Evolutionary conservation across 2,888 invertebrate species (phyloP).

Genomic region (Zygogramma bicolorata): DNA sequence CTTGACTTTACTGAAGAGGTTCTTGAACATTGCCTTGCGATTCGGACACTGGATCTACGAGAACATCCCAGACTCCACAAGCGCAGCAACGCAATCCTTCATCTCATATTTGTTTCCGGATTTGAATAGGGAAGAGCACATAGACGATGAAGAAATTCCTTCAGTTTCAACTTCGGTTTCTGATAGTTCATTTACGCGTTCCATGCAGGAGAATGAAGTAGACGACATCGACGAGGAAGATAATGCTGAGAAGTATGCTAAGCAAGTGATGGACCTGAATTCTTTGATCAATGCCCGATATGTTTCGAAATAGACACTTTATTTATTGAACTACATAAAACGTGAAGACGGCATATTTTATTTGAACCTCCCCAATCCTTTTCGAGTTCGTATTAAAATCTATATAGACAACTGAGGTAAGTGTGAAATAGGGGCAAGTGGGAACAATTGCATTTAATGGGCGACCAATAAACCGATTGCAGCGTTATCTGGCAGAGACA

Average conservation of each 20-base stretch:
- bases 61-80: conserved; percentile 38
- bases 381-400: too few relatives aligned
- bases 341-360: too few relatives aligned
- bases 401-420: too few relatives aligned
- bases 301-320: too few relatives aligned
- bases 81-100: conserved; percentile 27
- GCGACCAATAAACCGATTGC: too few relatives aligned
- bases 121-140: not conserved
- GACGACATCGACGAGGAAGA: not conserved
- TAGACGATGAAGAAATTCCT: not conserved
- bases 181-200: not conserved
- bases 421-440: too few relatives aligned
- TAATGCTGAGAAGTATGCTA: not conserved
- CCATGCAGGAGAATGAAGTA: not conserved
- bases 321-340: too few relatives aligned
- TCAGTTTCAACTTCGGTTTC: not conserved
- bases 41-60: conserved; percentile 38
- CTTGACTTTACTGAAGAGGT: conserved; percentile 47
- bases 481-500: too few relatives aligned
- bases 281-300: conserved; percentile 17
- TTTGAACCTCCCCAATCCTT: too few relatives aligned
- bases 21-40: conserved; percentile 41
- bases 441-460: too few relatives aligned
- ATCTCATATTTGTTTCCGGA: conserved; percentile 35
- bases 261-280: not conserved